phyloP scores from a whole-genome alignment of 1,140 invertebrate species.

The Drosophila kurseongensis region DNA sequence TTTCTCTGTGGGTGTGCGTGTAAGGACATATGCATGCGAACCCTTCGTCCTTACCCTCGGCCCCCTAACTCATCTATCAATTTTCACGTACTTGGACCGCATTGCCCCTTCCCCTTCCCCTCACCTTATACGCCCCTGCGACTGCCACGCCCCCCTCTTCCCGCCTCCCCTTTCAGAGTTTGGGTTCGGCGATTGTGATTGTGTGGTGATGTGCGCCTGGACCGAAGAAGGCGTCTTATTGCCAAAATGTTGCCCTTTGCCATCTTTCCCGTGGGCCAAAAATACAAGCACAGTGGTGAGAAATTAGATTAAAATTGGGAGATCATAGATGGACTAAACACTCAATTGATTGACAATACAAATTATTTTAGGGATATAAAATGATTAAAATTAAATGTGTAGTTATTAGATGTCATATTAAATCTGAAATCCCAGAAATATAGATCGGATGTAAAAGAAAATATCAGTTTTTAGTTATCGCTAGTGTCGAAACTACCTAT shows the following conservation, averaged over 20 bases:
- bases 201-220: conserved; percentile 49
- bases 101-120: conserved; percentile 36
- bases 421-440: too few relatives aligned
- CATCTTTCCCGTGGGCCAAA: conserved; percentile 28
- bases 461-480: too few relatives aligned
- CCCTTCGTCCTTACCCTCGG: conserved; percentile 43
- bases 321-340: not conserved
- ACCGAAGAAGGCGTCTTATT: conserved; percentile 76
- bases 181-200: conserved; percentile 20
- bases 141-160: not conserved
- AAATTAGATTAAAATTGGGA: not conserved
- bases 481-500: too few relatives aligned
- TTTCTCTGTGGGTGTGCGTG: conserved; percentile 45
- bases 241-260: conserved; percentile 78
- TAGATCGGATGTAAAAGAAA: too few relatives aligned
- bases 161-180: not conserved
- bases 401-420: too few relatives aligned
- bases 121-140: conserved; percentile 3
- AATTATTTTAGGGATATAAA: not conserved
- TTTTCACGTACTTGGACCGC: conserved; percentile 83
- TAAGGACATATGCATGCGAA: conserved; percentile 76
- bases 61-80: conserved; percentile 84
- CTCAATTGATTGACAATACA: not conserved
- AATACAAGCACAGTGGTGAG: conserved; percentile 50
- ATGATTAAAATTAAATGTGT: not conserved